Base-by-base conservation (phyloP, 2,888 invertebrate genomes). In the Ennomos erosarius region DNA sequence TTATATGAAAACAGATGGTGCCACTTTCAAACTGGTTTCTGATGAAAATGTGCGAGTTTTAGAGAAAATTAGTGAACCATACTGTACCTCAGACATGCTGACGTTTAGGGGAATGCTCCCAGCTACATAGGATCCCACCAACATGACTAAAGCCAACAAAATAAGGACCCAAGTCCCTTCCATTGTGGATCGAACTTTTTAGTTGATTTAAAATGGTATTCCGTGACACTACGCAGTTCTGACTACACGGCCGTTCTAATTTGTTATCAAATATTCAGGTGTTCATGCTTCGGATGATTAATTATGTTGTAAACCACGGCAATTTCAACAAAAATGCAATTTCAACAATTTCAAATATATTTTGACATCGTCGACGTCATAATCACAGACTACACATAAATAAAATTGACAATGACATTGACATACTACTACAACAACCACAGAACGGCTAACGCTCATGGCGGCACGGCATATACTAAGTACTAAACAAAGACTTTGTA, bases 91-190 rank as follows among this genome's bases (percentile, higher is more conserved):
- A 36, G 99, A 99, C 85, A 99, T 95, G 74, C 95, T 96, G 85
- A 99, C 97, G 69, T 98, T 96, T 67, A 99, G 90, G 16, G 99
- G 99, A 78, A 99, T 96, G 62, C 97, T 97, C 51, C 99, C 99
- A 71, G 99, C 97, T 52, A 99, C 87, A 88, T 98, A 99, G 55
- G 99, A 99, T 1, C 99, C 99, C 57, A 99, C 93, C 65, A 99
- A 93, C 99, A 99, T 99, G 58, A 99, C 97, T 76, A 98, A 76
- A 55, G 96, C 97, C 47, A 99, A 91, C 73, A 98, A 92, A 83
- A 98, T 91, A 61, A 99, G 93, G 71, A 98, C 95, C 71, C 95
- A 90, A 48, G 97, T 96, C 79, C 97, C 97, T 81, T 98, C 98
- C 97, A 97, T 97, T 71, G 79, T 90, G 72, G 71, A 67, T 65